These are phyloP conservation scores for Melanotaenia trifasciata DNA, from an alignment of 2,797 vertebrate genomes.

Conservation along the genomic window DNA sequence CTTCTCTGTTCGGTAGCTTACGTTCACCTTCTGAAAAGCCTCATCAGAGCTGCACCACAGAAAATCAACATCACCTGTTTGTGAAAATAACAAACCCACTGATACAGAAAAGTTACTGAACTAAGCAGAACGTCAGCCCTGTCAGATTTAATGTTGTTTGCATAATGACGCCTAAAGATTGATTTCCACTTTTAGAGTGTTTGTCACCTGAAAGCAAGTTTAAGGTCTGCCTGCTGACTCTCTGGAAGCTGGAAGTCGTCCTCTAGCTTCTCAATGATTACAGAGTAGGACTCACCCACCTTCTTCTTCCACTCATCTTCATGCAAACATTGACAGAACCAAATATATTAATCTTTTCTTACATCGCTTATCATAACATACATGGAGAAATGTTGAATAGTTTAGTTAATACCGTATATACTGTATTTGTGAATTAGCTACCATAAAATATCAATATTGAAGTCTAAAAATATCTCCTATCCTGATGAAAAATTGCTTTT, in stretches of 20 bases:
- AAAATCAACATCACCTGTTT: slow-evolving; percentile 42
- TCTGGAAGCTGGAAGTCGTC: slow-evolving; percentile 92
- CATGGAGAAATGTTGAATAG: not conserved
- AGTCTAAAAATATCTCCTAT: not conserved
- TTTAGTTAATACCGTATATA: not conserved
- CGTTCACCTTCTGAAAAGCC: slow-evolving; percentile 94
- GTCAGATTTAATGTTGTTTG: not conserved
- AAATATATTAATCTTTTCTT: slow-evolving; percentile 12
- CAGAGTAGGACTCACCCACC: slow-evolving; percentile 91
- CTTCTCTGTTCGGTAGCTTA: slow-evolving; percentile 92
- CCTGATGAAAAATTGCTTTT: not conserved
- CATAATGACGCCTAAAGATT: too few relatives aligned
- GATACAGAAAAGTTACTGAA: not conserved
- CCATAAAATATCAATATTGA: not conserved
- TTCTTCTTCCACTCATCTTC: slow-evolving; percentile 99
- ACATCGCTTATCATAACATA: not conserved
- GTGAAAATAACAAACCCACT: slow-evolving; percentile 29
- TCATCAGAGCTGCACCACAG: slow-evolving; percentile 89
- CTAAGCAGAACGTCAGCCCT: not conserved
- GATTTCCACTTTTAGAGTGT: not conserved
- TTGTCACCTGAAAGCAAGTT: slow-evolving; percentile 91
- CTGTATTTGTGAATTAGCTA: not conserved
- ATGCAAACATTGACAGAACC: slow-evolving; percentile 18
- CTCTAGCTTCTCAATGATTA: slow-evolving; percentile 88
- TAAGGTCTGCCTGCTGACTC: slow-evolving; percentile 86